These are phyloP conservation scores for Enteromius treurensis DNA, from an alignment of 2,797 vertebrate genomes.

Conservation along the genomic window DNA sequence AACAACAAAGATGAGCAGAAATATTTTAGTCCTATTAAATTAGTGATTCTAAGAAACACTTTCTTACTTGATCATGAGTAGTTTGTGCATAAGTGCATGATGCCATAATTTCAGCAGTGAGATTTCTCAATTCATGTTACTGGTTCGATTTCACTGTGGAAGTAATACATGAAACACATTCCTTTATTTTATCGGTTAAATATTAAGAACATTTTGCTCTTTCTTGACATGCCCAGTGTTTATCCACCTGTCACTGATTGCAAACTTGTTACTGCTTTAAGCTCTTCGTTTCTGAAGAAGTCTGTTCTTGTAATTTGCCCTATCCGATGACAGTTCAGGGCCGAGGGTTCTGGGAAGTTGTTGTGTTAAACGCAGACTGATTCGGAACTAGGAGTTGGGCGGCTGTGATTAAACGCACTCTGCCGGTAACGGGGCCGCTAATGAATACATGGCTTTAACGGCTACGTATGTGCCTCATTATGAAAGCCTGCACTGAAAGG, in stretches of 20 bases:
- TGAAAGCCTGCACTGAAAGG: constrained; percentile 64
- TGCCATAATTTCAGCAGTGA: neutral
- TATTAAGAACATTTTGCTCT: neutral
- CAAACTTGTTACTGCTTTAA: constrained; percentile 9
- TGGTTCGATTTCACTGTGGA: neutral
- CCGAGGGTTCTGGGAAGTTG: constrained; percentile 40
- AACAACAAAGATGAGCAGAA: neutral
- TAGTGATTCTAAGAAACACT: neutral
- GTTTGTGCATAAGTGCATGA: no score
- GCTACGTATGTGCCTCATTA: constrained; percentile 60
- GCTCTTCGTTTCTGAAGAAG: constrained; percentile 15
- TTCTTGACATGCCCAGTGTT: neutral
- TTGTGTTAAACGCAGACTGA: constrained; percentile 47
- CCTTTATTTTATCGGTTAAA: neutral
- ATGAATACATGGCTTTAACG: constrained; percentile 68
- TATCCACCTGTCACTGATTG: constrained; percentile 23
- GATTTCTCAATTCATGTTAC: neutral
- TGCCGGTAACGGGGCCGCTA: constrained; percentile 63
- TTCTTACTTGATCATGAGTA: neutral
- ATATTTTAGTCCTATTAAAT: neutral
- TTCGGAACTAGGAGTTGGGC: constrained; percentile 46
- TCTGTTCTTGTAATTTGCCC: constrained; percentile 36
- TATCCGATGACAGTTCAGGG: constrained; percentile 33
- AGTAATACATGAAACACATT: neutral
- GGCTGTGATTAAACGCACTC: constrained; percentile 66